These are phyloP conservation scores for Branchellion lobata DNA, from an alignment of 2,888 invertebrate species.

Conservation along the genomic window DNA sequence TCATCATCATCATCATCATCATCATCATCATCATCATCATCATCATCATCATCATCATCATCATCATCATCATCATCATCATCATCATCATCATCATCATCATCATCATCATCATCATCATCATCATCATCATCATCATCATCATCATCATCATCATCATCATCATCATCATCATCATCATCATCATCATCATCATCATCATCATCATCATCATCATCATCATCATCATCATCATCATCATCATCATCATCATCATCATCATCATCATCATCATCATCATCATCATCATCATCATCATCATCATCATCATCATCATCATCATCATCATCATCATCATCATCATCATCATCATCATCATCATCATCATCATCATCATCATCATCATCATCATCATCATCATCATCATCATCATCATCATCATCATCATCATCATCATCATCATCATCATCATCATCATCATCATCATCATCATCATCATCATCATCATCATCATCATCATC, in stretches of 20 bases:
- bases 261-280: constrained; percentile 14
- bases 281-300: neutral
- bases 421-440: constrained; percentile 9
- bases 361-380: neutral
- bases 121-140: constrained; percentile 5
- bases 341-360: constrained; percentile 11
- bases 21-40: constrained; percentile 12
- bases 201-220: neutral
- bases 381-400: constrained; percentile 22
- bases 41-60: constrained; percentile 16
- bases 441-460: constrained; percentile 12
- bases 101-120: constrained; percentile 24
- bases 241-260: constrained; percentile 23
- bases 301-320: constrained; percentile 30
- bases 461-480: constrained; percentile 16
- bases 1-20: constrained; percentile 9
- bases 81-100: neutral
- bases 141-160: constrained; percentile 33
- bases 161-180: constrained; percentile 10
- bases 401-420: constrained; percentile 35
- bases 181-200: constrained; percentile 24
- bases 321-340: constrained; percentile 30
- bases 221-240: constrained; percentile 35
- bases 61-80: constrained; percentile 33
- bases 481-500: constrained; percentile 42